These are phyloP conservation scores for Rousettus madagascariensis DNA, from an alignment of 2,797 vertebrate species.

Conservation along the genomic window DNA sequence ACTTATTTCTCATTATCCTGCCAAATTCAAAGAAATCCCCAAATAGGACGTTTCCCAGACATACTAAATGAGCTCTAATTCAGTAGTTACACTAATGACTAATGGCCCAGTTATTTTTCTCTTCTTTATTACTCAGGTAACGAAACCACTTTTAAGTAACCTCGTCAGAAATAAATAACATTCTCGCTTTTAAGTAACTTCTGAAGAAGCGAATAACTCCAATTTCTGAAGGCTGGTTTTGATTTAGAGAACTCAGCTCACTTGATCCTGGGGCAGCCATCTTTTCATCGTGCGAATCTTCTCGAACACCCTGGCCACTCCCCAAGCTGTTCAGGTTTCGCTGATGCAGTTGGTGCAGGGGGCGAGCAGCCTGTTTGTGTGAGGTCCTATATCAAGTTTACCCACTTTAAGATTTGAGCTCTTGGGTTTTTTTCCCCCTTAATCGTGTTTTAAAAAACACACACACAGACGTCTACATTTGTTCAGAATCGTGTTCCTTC, in stretches of 20 bases:
- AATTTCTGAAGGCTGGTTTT: not conserved
- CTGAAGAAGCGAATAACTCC: not conserved
- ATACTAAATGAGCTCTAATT: conserved; percentile 15
- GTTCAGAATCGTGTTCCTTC: not conserved
- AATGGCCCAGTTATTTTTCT: not conserved
- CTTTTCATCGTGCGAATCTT: not conserved
- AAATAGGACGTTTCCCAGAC: not conserved
- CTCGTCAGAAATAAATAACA: not conserved
- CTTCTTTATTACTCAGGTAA: not conserved
- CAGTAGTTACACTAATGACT: not conserved
- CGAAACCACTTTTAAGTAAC: not conserved
- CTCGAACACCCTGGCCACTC: not conserved
- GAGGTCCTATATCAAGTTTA: not conserved
- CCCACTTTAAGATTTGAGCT: not conserved
- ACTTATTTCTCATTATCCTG: not conserved
- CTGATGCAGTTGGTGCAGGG: not conserved
- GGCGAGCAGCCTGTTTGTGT: not conserved
- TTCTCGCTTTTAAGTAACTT: not conserved
- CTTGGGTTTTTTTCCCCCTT: not conserved
- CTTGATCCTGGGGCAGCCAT: not conserved
- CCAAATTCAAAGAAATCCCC: conserved; percentile 31
- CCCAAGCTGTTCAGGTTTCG: not conserved
- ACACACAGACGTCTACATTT: not conserved
- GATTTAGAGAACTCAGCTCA: not conserved
- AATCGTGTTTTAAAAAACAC: not conserved